A percentile compares a stretch with the other conserved stretches of the same genome.
Conservation (phyloP, 2,888 invertebrate genomes). For the Mechanitis mazaeus region DNA sequence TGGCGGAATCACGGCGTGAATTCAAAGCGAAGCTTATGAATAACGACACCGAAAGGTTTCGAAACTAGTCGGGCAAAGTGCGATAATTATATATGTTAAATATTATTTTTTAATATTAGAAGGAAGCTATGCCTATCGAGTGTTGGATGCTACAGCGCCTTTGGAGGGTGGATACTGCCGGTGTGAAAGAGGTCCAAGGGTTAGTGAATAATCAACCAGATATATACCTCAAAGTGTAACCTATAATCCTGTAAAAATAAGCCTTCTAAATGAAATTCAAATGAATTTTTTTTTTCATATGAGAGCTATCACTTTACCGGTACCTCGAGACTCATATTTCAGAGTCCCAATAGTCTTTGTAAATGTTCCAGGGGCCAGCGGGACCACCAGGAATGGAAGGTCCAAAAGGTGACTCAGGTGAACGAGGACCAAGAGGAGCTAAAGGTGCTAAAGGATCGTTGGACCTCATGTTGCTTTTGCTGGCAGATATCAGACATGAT, state of each 20-base stretch:
- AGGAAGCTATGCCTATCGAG: slow-evolving; percentile 69
- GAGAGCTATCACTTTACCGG: no score
- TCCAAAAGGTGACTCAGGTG: slow-evolving; percentile 77
- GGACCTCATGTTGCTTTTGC: slow-evolving; percentile 78
- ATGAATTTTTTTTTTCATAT: no score
- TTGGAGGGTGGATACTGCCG: slow-evolving; percentile 77
- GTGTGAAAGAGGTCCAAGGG: slow-evolving; percentile 81
- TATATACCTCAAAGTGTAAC: background rate
- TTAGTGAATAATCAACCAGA: slow-evolving; percentile 41
- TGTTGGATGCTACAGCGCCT: slow-evolving; percentile 78
- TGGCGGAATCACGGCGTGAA: no score
- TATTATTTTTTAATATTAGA: slow-evolving; percentile 52
- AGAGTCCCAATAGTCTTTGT: background rate
- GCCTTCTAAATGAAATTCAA: no score
- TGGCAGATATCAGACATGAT: slow-evolving; percentile 80
- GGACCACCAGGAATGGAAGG: slow-evolving; percentile 79
- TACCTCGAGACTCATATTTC: background rate
- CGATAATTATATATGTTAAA: background rate
- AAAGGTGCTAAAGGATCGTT: slow-evolving; percentile 79
- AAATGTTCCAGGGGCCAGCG: slow-evolving; percentile 73
- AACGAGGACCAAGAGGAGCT: slow-evolving; percentile 75
- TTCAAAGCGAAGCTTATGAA: no score
- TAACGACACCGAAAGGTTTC: no score
- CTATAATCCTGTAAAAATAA: background rate
- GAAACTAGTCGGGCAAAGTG: no score